Evolutionary conservation across 1,140 invertebrate species (phyloP).

Genomic region (Dendroctonus valens): DNA sequence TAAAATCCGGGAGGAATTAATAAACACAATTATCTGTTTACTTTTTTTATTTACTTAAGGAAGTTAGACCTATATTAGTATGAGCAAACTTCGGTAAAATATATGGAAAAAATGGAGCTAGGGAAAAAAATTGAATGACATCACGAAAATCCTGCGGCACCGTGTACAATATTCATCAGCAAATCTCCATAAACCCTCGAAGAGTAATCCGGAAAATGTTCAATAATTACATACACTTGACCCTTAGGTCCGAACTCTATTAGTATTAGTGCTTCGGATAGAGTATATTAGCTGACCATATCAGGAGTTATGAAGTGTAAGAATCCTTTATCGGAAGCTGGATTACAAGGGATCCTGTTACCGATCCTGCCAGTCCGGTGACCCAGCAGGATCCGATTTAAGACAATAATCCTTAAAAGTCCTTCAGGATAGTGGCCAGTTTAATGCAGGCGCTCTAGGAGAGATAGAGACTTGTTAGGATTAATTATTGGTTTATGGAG

Average conservation of each 20-base stretch:
- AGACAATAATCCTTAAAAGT: slow-evolving; percentile 35
- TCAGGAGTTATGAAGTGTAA: slow-evolving; percentile 37
- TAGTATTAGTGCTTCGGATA: slow-evolving; percentile 26
- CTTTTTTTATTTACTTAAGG: too few species aligned
- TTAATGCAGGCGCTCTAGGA: slow-evolving; percentile 16
- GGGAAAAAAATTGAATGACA: too few species aligned
- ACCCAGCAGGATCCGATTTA: slow-evolving; percentile 29
- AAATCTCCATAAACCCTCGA: slow-evolving; percentile 17
- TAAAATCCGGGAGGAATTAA: too few species aligned
- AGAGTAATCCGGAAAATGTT: slow-evolving; percentile 12
- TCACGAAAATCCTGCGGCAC: too few species aligned
- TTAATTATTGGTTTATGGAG: slow-evolving; percentile 1
- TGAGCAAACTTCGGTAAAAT: too few species aligned
- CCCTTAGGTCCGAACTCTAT: slow-evolving; percentile 15
- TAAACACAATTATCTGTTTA: too few species aligned
- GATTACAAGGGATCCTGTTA: slow-evolving; percentile 22
- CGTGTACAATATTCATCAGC: neutral
- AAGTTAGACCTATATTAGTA: too few species aligned
- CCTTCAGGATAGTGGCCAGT: slow-evolving; percentile 29
- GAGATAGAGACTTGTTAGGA: neutral
- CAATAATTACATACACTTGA: slow-evolving; percentile 26
- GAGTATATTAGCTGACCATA: slow-evolving; percentile 34
- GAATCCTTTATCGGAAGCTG: slow-evolving; percentile 32
- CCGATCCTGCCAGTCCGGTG: slow-evolving; percentile 19
- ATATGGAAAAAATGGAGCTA: too few species aligned